phyloP scores from a whole-genome alignment of 2,888 invertebrate genomes.

The Steromphala cineraria region DNA sequence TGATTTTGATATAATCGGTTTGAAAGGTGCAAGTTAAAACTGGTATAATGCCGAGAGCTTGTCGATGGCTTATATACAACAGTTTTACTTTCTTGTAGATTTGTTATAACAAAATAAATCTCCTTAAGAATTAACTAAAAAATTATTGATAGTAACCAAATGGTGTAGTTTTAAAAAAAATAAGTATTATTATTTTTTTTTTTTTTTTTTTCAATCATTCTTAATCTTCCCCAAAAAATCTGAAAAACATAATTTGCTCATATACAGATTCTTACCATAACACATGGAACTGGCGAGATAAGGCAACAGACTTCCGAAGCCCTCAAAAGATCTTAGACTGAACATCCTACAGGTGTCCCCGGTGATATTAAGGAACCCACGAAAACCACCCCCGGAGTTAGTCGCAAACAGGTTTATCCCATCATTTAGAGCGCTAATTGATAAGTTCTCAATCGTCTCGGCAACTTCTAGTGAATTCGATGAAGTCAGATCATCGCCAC shows the following conservation, averaged over 20 bases:
- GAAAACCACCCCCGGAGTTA: background rate
- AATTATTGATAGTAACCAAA: no score
- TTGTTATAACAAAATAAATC: no score
- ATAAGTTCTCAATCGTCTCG: background rate
- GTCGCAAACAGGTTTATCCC: slow-evolving; percentile 45
- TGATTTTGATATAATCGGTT: no score
- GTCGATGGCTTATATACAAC: no score
- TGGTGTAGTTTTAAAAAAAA: no score
- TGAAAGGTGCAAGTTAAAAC: no score
- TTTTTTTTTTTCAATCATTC: no score
- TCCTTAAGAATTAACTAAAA: no score
- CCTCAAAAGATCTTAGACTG: background rate
- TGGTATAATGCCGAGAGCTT: no score
- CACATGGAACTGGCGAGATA: background rate
- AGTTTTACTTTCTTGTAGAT: no score
- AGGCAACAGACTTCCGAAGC: background rate
- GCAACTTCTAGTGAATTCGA: slow-evolving; percentile 30
- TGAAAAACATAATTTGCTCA: background rate
- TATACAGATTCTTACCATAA: background rate
- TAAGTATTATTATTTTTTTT: no score
- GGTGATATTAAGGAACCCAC: background rate
- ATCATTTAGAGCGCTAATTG: slow-evolving; percentile 35
- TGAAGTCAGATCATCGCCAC: slow-evolving; percentile 28
- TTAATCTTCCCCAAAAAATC: background rate
- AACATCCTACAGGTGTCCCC: background rate